Evolutionary conservation across 2,797 vertebrate species (phyloP), one percentile per base, ranked within the genome.

Genomic region (Arrhamphus sclerolepis): DNA sequence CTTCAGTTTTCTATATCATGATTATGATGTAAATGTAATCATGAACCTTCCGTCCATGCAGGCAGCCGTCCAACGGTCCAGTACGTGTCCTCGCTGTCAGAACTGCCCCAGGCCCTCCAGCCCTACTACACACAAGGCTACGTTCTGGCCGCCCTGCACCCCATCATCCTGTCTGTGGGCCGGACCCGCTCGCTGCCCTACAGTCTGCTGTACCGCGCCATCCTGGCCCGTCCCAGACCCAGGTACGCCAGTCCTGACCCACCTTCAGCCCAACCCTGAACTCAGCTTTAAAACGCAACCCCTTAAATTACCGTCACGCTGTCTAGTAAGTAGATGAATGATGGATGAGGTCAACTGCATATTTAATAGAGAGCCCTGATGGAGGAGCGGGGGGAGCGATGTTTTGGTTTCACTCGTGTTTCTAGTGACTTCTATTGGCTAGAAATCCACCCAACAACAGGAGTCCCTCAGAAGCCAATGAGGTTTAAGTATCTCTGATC

Each of bases 51-150:
- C 4, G 7, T 67, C 59, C 34, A 2, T 22, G 14, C 88, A 92
- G 93, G 89, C 13, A 98, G 96, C 88, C 89, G 95, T 63, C 53
- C 91, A 41, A 96, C 95, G 1, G 94, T 96, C 47, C 95, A 96
- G 91, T 94, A 91, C 56, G 93, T 99, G 76, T 73, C 91, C n/a
- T 96, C 97, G 0, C 91, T 98, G 48, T 85, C 92, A 55, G 96
- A 98, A 86, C 93, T 99, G 70, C 93, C 93, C 21, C 92, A 91
- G 78, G 92, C 92, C 17, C 91, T 99, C 81, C 94, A 96, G 83
- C 93, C 94, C 0, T 97, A 96, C 84, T 99, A 98, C 87, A 94
- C 91, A 9, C 94, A 93, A 70, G 97, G 97, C 38, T 99, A 95
- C 41, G 70, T 95, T 44, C 93, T 95, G 22, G 81, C 90, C 2